Evolutionary conservation across 2,113 vertebrate genomes (phyloP), one percentile per base, ranked within the genome.

Genomic region (Platichthys stellatus): DNA sequence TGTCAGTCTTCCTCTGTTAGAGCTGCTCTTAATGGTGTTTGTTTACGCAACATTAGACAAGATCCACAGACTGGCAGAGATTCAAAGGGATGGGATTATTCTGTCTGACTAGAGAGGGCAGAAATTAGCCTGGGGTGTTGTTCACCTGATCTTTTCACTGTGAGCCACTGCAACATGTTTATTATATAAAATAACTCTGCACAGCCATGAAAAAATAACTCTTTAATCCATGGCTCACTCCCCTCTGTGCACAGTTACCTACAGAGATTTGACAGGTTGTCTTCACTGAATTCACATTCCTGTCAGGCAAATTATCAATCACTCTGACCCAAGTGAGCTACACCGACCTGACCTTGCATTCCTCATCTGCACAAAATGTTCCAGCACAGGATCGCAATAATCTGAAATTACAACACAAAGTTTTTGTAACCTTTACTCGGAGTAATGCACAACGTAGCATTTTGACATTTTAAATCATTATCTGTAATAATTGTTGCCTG

Each of bases 261-360:
- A 60, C 13, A 31, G 23, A 56, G 21, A 11, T 31, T 10, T 10
- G 9, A 10, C 7, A 20, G 14, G 15, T n/a, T 54, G 23, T 56
- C 21, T 43, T 21, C 21, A 13, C 9, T 49, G 2, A 1, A 47
- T 59, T 80, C 38, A 63, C 23, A 26, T 84, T 72, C 40, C 26
- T 61, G 20, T 18, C 23, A 35, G 60, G 73, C 63, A 82, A 14
- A 43, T 53, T n/a, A 63, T 56, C 57, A 43, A 43, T 78, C n/a
- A 18, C 62, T 65, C 18, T 72, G 69, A 28, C 47, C 51, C 23
- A 12, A 58, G 51, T 43, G 35, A 59, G 49, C 13, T 11, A 20
- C 64, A 40, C 10, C 51, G 49, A 45, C 43, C 31, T 64, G 71
- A 58, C 65, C 73, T 72, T 23, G 38, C 38, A 23, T 63, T 20